Base-by-base conservation (phyloP, 2,888 invertebrate genomes). In the Euphydryas editha region DNA sequence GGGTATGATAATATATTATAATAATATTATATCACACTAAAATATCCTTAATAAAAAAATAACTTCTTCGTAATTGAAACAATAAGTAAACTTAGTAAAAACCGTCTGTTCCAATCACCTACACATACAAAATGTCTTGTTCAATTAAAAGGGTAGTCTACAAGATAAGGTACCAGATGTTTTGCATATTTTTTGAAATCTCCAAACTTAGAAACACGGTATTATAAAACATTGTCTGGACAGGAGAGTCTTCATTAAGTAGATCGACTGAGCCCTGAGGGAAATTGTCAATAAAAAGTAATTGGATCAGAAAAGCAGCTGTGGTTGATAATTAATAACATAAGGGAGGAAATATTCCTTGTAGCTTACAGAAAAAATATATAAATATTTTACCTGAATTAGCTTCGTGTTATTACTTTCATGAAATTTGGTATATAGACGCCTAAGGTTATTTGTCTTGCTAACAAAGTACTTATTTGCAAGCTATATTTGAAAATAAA, bases 241-340 rank as follows among this genome's bases (percentile, higher is more conserved):
- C 51, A 15, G 24, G 55, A 56, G 11, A 37, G 56, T 62, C 17
- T 62, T 56, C 21, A 62, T 56, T 56, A 47, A n/a, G 13, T 4
- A 47, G 36, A 55, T 55, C 18, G 13, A 24, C 51, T 24, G 7
- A 24, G 46, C 36, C 42, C 42, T n/a, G 20, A 30, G 58, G 80
- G 76, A 76, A 78, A 80, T 84, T 81, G 83, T 76, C 85, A 84
- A 86, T 87, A 85, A 79, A 79, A 74, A 72, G 78, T 86, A 85
- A 85, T 87, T 85, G 84, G 81, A 77, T 77, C 78, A 71, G 75
- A 56, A 64, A 74, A 76, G 75, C 86, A 85, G 81, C 85, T 84
- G 84, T 56, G 79, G 66, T 78, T 66, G 71, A 69, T 76, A 76
- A 82, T 84, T 83, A 81, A 81, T 80, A 76, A 73, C 72, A 44